Percentiles rank a stretch among this genome's conserved stretches.
Evolutionary conservation across 2,888 invertebrate species (phyloP).

Genomic region (Aspidiotus destructor): DNA sequence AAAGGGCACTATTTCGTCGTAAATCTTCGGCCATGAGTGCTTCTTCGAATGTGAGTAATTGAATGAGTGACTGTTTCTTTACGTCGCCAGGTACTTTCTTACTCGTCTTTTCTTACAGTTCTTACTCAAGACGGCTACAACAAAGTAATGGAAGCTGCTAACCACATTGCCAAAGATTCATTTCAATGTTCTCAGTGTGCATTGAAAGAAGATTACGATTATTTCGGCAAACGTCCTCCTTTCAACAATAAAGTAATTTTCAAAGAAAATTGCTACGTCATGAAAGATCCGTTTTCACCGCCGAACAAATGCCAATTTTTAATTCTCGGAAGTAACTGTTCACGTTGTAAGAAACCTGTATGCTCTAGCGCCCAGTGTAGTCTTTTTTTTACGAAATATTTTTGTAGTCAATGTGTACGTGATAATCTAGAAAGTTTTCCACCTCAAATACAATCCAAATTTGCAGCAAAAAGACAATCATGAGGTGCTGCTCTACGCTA

Average conservation of each 20-base stretch:
- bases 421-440: constrained; percentile 55
- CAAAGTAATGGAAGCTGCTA: constrained; percentile 27
- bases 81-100: too few relatives aligned
- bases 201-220: constrained; percentile 33
- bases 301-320: constrained; percentile 65
- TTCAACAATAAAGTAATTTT: constrained; percentile 33
- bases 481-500: neutral
- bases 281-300: constrained; percentile 75
- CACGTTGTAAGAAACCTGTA: constrained; percentile 55
- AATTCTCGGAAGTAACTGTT: constrained; percentile 66
- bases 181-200: constrained; percentile 33
- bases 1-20: neutral
- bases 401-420: constrained; percentile 62
- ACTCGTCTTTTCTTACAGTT: neutral
- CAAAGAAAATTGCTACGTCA: constrained; percentile 61
- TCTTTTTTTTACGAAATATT: constrained; percentile 63
- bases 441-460: constrained; percentile 46
- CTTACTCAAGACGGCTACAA: neutral
- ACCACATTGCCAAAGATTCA: constrained; percentile 29
- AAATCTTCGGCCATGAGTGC: neutral
- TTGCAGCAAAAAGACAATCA: constrained; percentile 20
- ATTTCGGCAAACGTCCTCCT: constrained; percentile 25
- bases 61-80: too few relatives aligned
- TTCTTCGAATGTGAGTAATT: neutral
- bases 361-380: constrained; percentile 69